phyloP scores from a whole-genome alignment of 2,888 invertebrate genomes.

The Hypercompe scribonia region DNA sequence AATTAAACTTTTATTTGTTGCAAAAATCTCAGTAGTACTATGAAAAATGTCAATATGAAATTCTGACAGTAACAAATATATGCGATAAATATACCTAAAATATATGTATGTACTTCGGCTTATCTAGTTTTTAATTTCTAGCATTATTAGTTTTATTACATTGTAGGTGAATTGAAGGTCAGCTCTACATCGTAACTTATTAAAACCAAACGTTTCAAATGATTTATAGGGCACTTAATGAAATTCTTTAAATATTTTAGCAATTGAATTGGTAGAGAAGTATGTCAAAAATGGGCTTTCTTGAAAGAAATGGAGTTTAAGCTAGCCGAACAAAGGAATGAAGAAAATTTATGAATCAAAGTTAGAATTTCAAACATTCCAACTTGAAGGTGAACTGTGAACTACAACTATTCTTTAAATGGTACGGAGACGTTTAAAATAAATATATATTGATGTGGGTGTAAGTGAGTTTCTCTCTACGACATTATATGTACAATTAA shows the following conservation, averaged over 20 bases:
- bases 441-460: background rate
- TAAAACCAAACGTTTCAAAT: slow-evolving; percentile 5
- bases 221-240: background rate
- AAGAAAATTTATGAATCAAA: background rate
- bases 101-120: too few species aligned
- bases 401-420: background rate
- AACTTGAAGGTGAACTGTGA: background rate
- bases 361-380: slow-evolving; percentile 1
- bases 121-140: too few species aligned
- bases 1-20: background rate
- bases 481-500: background rate
- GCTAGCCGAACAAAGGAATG: background rate
- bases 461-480: background rate
- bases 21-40: background rate
- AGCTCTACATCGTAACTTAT: background rate
- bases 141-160: too few species aligned
- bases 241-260: slow-evolving; percentile 8
- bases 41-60: background rate
- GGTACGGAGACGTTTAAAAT: background rate
- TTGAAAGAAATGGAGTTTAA: slow-evolving; percentile 5
- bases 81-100: background rate
- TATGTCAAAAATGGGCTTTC: slow-evolving; percentile 1
- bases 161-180: background rate
- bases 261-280: background rate
- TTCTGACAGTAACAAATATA: too few species aligned